Evolutionary conservation across 1,140 invertebrate species (phyloP).

Genomic region (Panagrolaimus sp.): DNA sequence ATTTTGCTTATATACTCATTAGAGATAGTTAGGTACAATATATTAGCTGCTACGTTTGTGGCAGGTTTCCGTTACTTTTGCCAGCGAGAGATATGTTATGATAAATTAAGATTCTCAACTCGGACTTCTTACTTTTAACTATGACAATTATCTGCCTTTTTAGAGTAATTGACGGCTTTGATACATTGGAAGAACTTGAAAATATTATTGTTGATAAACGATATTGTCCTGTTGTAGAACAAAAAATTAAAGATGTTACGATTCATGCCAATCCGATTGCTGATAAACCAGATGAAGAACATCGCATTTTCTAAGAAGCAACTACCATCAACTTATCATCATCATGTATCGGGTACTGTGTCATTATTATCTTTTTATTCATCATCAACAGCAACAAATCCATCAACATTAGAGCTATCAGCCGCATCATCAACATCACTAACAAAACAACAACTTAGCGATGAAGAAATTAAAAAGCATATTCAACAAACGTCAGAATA

Average conservation of each 20-base stretch:
- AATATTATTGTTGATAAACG: conserved; percentile 72
- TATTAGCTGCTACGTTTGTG: too few species aligned
- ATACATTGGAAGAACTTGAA: conserved; percentile 87
- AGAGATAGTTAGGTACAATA: too few species aligned
- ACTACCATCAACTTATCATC: background rate
- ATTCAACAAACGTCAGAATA: conserved; percentile 12
- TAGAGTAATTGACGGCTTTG: conserved; percentile 94
- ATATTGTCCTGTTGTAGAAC: conserved; percentile 52
- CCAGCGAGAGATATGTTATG: too few species aligned
- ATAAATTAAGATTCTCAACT: too few species aligned
- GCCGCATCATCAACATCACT: background rate
- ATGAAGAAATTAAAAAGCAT: background rate
- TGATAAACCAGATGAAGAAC: conserved; percentile 16
- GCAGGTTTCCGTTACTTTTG: too few species aligned
- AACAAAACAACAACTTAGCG: background rate
- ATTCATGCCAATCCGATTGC: conserved; percentile 58
- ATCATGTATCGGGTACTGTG: background rate
- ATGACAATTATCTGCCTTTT: too few species aligned
- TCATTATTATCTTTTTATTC: too few species aligned
- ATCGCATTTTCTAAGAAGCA: background rate
- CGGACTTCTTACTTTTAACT: too few species aligned
- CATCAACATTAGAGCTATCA: too few species aligned
- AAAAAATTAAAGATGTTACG: conserved; percentile 49
- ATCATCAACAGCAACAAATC: too few species aligned
- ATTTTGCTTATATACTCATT: too few species aligned